Evolutionary conservation across 2,888 invertebrate species (phyloP).

Genomic region (Callosobruchus maculatus): DNA sequence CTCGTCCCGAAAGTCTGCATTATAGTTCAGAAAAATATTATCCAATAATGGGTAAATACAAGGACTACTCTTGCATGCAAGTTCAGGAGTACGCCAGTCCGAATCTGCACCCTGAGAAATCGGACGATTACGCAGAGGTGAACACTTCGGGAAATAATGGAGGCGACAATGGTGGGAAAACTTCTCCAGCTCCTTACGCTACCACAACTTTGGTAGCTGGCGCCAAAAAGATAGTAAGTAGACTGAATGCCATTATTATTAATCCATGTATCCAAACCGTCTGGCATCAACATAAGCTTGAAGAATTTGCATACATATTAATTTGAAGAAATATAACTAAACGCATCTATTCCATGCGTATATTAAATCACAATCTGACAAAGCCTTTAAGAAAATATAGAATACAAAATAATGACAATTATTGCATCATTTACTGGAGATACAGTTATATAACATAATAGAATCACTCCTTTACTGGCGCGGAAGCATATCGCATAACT

Average conservation of each 20-base stretch:
- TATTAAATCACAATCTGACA: no score
- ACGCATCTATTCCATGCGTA: no score
- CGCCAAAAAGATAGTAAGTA: slow-evolving; percentile 58
- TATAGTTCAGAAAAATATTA: slow-evolving; percentile 39
- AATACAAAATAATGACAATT: no score
- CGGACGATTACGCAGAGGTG: slow-evolving; percentile 67
- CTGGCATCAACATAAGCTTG: no score
- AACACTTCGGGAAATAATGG: slow-evolving; percentile 52
- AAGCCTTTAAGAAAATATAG: no score
- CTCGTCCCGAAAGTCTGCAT: slow-evolving; percentile 41
- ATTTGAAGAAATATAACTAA: no score
- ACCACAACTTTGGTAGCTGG: slow-evolving; percentile 77
- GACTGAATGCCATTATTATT: background rate
- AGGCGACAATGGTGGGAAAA: slow-evolving; percentile 56
- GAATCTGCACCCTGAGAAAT: slow-evolving; percentile 36
- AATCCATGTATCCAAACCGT: no score
- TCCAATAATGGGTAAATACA: slow-evolving; percentile 26
- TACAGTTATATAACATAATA: no score
- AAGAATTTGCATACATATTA: no score
- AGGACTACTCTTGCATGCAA: slow-evolving; percentile 44
- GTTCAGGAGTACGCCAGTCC: slow-evolving; percentile 48
- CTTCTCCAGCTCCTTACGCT: slow-evolving; percentile 81
- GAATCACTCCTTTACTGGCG: no score
- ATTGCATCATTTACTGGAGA: no score
- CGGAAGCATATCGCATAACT: no score